Evolutionary conservation across 2,113 vertebrate genomes (phyloP).

Genomic region (Sardina pilchardus): DNA sequence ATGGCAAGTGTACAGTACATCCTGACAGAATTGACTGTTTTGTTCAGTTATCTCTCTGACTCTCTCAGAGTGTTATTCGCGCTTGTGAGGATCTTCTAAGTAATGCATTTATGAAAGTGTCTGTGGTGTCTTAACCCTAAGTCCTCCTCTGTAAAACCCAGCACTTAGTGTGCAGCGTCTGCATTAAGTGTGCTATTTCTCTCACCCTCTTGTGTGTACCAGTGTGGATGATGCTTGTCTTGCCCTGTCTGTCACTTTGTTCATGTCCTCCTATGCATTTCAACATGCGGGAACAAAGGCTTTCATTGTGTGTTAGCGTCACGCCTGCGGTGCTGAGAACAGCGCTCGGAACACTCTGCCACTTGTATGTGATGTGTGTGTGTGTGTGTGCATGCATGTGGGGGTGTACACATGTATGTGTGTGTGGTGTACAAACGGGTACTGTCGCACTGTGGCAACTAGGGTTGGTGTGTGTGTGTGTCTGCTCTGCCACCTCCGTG

Average conservation of each 20-base stretch:
- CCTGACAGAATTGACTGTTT: no score
- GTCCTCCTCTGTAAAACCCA: background rate
- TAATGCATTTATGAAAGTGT: background rate
- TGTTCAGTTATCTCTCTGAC: background rate
- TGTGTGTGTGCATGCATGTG: slow-evolving; percentile 16
- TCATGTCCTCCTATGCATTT: slow-evolving; percentile 18
- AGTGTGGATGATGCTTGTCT: background rate
- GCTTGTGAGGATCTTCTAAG: background rate
- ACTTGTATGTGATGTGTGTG: background rate
- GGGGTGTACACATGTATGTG: no score
- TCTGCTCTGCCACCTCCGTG: slow-evolving; percentile 2
- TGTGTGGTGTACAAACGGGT: background rate
- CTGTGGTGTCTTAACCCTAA: background rate
- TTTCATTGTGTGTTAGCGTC: slow-evolving; percentile 22
- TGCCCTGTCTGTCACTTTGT: background rate
- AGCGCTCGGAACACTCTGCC: background rate
- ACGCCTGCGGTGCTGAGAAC: background rate
- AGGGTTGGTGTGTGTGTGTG: slow-evolving; percentile 15
- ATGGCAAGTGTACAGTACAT: no score
- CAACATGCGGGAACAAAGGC: slow-evolving; percentile 19
- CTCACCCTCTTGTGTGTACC: background rate
- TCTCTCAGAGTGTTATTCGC: background rate
- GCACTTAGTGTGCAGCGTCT: background rate
- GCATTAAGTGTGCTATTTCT: background rate
- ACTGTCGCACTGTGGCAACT: background rate